Evolutionary conservation across 2,113 vertebrate species (phyloP).

Genomic region (Cyanoliseus patagonus): DNA sequence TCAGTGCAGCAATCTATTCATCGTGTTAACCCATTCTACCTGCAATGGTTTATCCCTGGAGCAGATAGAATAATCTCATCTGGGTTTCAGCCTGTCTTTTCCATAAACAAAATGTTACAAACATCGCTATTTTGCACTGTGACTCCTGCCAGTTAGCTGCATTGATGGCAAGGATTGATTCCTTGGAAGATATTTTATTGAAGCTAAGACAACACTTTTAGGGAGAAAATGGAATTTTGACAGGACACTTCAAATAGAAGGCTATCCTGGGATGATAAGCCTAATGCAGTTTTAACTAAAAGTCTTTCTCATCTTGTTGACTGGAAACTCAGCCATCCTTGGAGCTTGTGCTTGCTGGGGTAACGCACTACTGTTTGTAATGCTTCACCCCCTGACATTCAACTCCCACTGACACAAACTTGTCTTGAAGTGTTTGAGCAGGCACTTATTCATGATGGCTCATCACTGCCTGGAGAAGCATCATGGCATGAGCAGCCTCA

Average conservation of each 20-base stretch:
- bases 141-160: not conserved
- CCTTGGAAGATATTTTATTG: not conserved
- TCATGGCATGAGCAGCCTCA: rapidly evolving
- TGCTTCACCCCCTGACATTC: rapidly evolving
- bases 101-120: not conserved
- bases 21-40: not conserved
- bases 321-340: not conserved
- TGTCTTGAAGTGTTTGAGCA: rapidly evolving
- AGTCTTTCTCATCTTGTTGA: not conserved
- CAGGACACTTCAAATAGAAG: not conserved
- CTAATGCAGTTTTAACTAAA: not conserved
- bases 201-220: not conserved
- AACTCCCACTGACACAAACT: not conserved
- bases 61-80: not conserved
- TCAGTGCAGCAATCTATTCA: not conserved
- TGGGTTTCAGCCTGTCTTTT: not conserved
- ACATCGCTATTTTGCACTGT: rapidly evolving
- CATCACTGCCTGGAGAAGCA: not conserved
- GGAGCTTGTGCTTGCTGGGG: not conserved
- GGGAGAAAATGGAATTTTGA: not conserved
- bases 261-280: not conserved
- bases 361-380: not conserved
- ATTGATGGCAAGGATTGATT: rapidly evolving
- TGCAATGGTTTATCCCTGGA: not conserved
- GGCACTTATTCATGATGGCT: not conserved